Conservation (phyloP, 2,888 invertebrate species). For the Strigamia maritima region DNA sequence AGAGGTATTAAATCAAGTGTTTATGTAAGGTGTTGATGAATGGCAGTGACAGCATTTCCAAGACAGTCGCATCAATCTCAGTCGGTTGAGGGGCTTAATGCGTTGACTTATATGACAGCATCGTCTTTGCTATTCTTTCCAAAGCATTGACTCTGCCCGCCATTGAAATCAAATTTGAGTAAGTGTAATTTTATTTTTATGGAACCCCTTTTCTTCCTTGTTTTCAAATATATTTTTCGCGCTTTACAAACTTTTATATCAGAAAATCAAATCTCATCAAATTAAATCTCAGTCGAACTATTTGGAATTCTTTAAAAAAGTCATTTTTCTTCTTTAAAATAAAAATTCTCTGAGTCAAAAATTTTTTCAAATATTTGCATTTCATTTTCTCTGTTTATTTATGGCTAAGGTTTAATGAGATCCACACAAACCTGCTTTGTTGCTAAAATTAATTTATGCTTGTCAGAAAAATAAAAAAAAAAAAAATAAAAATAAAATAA, state of each 20-base stretch:
- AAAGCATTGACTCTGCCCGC: not conserved
- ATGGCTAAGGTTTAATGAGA: not conserved
- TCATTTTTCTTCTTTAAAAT: not conserved
- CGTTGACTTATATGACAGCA: not conserved
- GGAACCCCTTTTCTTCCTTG: not conserved
- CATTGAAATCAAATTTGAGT: slow-evolving; percentile 15
- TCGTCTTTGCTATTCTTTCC: not conserved
- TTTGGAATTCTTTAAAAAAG: not conserved
- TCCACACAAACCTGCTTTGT: not conserved
- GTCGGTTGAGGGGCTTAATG: not conserved
- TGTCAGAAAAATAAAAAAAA: not conserved
- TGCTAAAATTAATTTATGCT: slow-evolving; percentile 5
- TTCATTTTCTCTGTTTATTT: not conserved
- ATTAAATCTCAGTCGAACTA: not conserved
- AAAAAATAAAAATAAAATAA: no score
- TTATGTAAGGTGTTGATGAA: slow-evolving; percentile 1
- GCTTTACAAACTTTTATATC: not conserved
- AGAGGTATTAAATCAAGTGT: not conserved
- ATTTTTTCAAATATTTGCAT: not conserved
- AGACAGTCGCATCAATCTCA: slow-evolving; percentile 5
- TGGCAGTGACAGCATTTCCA: not conserved
- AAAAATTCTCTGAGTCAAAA: not conserved
- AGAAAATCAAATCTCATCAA: not conserved
- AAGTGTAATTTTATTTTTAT: slow-evolving; percentile 10
- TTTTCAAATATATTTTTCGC: not conserved